Conservation (phyloP, 2,113 vertebrate genomes). For the Ibidorhyncha struthersii region DNA sequence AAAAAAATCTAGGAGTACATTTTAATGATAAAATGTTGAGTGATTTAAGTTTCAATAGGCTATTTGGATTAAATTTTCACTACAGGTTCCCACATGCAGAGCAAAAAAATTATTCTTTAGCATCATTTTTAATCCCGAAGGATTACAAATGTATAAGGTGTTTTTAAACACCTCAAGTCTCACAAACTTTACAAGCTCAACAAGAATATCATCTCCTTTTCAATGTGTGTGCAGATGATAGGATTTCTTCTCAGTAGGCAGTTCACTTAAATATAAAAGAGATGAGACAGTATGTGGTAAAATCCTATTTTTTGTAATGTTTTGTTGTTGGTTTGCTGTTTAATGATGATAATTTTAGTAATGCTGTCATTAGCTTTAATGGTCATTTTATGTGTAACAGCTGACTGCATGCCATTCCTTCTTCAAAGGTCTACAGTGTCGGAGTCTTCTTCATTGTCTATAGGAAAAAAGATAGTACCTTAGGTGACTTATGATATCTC, state of each 20-base stretch:
- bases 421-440: background rate
- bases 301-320: background rate
- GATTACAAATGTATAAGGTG: background rate
- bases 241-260: background rate
- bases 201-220: background rate
- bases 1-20: background rate
- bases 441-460: background rate
- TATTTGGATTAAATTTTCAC: background rate
- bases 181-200: background rate
- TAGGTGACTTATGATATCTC: background rate
- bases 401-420: fast-evolving
- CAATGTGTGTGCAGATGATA: background rate
- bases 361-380: background rate
- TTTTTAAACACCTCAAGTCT: background rate
- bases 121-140: background rate
- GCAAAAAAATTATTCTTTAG: background rate
- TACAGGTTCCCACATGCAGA: background rate
- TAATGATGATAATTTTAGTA: background rate
- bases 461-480: background rate
- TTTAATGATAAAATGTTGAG: background rate
- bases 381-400: background rate
- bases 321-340: background rate
- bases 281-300: background rate
- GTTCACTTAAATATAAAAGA: background rate
- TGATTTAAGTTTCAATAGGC: background rate